These are phyloP conservation scores for Agrotis segetum DNA, from an alignment of 2,888 invertebrate species.

Conservation along the genomic window DNA sequence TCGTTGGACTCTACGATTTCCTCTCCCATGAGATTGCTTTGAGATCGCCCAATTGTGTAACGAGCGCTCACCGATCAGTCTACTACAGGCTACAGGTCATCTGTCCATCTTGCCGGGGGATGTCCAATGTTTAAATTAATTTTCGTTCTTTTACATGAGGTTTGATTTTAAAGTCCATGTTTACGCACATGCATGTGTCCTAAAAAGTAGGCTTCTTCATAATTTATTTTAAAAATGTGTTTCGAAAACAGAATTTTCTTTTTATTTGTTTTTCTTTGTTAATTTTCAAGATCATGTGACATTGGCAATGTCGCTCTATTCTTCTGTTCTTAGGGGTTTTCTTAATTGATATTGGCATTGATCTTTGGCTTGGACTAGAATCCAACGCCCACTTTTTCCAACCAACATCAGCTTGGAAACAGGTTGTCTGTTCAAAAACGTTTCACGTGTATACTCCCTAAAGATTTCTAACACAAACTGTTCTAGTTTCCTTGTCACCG, in stretches of 20 bases:
- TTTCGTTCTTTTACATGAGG: too few relatives aligned
- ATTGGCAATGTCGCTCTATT: not conserved
- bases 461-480: slow-evolving; percentile 30
- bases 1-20: too few relatives aligned
- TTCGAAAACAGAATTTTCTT: not conserved
- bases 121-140: too few relatives aligned
- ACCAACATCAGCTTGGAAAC: slow-evolving; percentile 25
- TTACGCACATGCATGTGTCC: too few relatives aligned
- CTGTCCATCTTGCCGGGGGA: too few relatives aligned
- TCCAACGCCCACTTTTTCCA: slow-evolving; percentile 20
- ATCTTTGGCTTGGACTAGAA: not conserved
- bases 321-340: not conserved
- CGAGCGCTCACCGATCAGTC: too few relatives aligned
- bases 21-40: too few relatives aligned
- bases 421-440: slow-evolving; percentile 12
- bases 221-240: not conserved
- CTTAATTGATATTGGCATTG: slow-evolving; percentile 27
- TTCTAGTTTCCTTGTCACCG: slow-evolving; percentile 51
- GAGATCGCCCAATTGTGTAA: too few relatives aligned
- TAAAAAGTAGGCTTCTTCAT: too few relatives aligned
- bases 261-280: not conserved
- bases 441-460: slow-evolving; percentile 25
- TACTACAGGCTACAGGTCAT: too few relatives aligned
- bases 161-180: too few relatives aligned
- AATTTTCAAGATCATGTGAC: not conserved